Percentiles rank a stretch among this genome's conserved stretches.
Evolutionary conservation across 1,140 invertebrate species (phyloP).

Genomic region (Daktulosphaira vitifoliae): DNA sequence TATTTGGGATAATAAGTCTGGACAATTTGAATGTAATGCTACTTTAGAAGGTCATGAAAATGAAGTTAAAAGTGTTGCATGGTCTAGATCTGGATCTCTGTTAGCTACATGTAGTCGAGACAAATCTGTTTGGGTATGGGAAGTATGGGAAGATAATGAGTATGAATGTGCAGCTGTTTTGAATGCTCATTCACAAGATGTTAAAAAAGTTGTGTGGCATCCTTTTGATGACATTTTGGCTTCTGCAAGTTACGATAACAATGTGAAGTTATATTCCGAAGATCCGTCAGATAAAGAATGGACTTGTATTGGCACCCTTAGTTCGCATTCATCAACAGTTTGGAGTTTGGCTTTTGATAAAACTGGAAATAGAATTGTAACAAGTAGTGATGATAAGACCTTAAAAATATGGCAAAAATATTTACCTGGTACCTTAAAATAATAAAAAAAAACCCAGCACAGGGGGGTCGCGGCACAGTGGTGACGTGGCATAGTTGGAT

Average conservation of each 20-base stretch:
- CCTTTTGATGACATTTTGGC: conserved; percentile 79
- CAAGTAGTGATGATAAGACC: conserved; percentile 85
- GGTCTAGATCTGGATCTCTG: conserved; percentile 76
- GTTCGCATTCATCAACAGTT: conserved; percentile 80
- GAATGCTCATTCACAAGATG: conserved; percentile 91
- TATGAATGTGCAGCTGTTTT: conserved; percentile 96
- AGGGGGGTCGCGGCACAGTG: too few relatives aligned
- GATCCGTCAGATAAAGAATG: conserved; percentile 76
- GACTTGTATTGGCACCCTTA: conserved; percentile 71
- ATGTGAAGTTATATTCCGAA: conserved; percentile 85
- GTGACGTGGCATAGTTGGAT: too few relatives aligned
- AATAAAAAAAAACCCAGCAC: too few relatives aligned
- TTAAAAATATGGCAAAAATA: conserved; percentile 90
- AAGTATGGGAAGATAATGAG: conserved; percentile 77
- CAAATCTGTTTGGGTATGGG: conserved; percentile 99
- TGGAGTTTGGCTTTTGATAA: conserved; percentile 87
- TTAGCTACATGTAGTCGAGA: conserved; percentile 94
- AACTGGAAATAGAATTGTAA: conserved; percentile 71
- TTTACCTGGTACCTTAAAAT: conserved; percentile 49
- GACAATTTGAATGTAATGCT: conserved; percentile 87
- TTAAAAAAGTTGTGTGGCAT: conserved; percentile 92
- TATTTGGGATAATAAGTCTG: conserved; percentile 79
- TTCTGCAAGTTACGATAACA: conserved; percentile 94
- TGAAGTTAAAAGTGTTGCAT: conserved; percentile 93
- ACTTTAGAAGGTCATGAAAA: conserved; percentile 98